Evolutionary conservation across 64 coral and sea anemone species (phyloP).

Genomic region (Actinia equina): DNA sequence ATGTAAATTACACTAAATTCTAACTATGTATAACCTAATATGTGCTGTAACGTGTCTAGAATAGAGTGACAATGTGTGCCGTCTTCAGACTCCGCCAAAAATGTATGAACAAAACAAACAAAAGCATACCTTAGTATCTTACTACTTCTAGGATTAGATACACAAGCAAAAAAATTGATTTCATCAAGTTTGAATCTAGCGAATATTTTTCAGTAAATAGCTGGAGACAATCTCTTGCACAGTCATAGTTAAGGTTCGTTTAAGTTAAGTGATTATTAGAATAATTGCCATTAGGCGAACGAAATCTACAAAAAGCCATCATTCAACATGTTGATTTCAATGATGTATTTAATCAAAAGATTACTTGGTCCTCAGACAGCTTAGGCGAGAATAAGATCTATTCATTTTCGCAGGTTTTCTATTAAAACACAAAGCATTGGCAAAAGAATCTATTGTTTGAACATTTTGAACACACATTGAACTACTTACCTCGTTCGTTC

Average conservation of each 20-base stretch:
- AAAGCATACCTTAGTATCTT: not conserved
- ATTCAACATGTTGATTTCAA: not conserved
- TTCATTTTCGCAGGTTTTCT: not conserved
- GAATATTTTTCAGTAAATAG: not conserved
- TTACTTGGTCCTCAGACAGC: not conserved
- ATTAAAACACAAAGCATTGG: constrained; percentile 16
- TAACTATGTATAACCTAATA: not conserved
- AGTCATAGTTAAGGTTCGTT: not conserved
- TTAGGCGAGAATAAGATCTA: not conserved
- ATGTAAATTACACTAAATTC: not conserved
- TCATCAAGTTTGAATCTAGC: not conserved
- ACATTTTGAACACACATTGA: constrained; percentile 24
- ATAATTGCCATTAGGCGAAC: not conserved
- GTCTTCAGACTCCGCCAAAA: not conserved
- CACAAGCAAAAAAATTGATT: not conserved
- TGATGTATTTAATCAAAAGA: not conserved
- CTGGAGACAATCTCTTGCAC: not conserved
- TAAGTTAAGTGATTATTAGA: not conserved
- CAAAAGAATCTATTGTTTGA: constrained; percentile 5
- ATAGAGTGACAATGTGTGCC: not conserved
- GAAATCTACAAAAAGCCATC: not conserved
- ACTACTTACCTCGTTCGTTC: constrained; percentile 86
- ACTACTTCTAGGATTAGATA: not conserved
- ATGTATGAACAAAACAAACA: not conserved
- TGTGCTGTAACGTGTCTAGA: not conserved